Evolutionary conservation across 2,113 vertebrate genomes (phyloP).

Genomic region (Aspiorhynchus laticeps): DNA sequence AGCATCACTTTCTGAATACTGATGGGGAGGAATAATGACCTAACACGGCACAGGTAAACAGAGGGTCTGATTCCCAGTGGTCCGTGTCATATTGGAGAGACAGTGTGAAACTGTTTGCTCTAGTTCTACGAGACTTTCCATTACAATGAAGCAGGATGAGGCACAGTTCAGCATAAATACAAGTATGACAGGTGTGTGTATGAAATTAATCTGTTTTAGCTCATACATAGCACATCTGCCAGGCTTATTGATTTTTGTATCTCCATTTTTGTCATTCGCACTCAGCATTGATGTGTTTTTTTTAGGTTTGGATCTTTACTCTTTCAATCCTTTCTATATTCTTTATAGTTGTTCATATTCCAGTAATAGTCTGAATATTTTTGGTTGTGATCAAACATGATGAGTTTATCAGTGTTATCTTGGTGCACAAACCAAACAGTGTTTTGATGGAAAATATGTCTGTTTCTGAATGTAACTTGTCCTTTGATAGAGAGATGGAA

Average conservation of each 20-base stretch:
- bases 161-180: constrained; percentile 38
- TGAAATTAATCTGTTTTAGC: neutral
- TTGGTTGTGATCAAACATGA: neutral
- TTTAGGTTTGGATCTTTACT: neutral
- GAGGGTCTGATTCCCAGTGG: constrained; percentile 40
- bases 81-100: constrained; percentile 39
- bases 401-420: neutral
- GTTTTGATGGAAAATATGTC: neutral
- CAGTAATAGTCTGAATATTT: neutral
- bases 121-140: constrained; percentile 28
- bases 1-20: constrained; percentile 50
- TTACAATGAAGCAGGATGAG: constrained; percentile 52
- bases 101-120: constrained; percentile 56
- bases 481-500: neutral
- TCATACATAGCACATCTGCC: neutral
- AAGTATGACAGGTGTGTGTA: neutral
- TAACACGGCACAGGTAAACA: constrained; percentile 56
- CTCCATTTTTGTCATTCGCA: neutral
- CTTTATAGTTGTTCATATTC: neutral
- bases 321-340: neutral
- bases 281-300: neutral
- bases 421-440: neutral
- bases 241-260: neutral
- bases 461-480: neutral
- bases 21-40: constrained; percentile 42